Percentiles rank a stretch among this genome's conserved stretches.
These are phyloP conservation scores for Onchidella celtica DNA, from an alignment of 2,888 invertebrate genomes.

Conservation along the genomic window DNA sequence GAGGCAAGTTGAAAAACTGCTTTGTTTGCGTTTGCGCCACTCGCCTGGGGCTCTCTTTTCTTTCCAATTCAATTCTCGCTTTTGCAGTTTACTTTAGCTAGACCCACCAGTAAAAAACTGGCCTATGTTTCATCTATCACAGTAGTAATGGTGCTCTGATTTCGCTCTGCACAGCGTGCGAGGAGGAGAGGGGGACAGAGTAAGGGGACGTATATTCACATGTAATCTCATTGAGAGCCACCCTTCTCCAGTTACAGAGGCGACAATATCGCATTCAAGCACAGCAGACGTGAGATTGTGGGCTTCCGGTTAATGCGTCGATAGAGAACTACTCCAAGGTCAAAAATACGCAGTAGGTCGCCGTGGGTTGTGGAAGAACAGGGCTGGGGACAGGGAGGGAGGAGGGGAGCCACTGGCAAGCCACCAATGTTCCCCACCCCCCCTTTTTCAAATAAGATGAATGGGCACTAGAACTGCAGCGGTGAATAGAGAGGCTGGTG, in stretches of 20 bases:
- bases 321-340: slow-evolving; percentile 30
- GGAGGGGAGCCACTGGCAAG: background rate
- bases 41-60: background rate
- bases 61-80: background rate
- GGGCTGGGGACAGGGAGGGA: background rate
- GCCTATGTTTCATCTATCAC: no score
- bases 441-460: no score
- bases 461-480: background rate
- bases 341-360: slow-evolving; percentile 40
- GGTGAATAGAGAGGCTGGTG: no score
- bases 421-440: background rate
- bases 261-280: slow-evolving; percentile 7
- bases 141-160: background rate
- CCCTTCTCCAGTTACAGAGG: background rate
- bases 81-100: background rate
- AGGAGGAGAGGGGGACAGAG: no score
- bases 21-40: background rate
- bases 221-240: background rate
- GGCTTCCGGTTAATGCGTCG: slow-evolving; percentile 3
- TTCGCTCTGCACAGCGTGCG: background rate
- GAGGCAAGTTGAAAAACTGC: background rate
- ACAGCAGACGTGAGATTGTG: background rate
- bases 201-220: background rate
- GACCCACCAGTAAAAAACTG: no score
- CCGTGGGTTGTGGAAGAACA: background rate